Evolutionary conservation across 2,113 vertebrate species (phyloP).

Genomic region (Epinephelus moara): DNA sequence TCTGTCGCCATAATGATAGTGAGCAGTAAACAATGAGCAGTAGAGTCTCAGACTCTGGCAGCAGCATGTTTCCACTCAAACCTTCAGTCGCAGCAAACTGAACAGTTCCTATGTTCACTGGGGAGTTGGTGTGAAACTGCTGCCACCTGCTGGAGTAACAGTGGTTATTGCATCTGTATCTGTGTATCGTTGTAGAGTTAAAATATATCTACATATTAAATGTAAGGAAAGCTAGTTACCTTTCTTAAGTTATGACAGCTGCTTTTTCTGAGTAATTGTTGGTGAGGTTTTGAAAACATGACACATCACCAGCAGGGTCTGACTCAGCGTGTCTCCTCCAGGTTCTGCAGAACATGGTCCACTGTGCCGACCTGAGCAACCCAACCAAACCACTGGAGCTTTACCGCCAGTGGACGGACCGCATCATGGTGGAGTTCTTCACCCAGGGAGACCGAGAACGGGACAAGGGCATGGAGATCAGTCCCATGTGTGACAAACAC

Average conservation of each 20-base stretch:
- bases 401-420: slow-evolving; percentile 92
- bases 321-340: slow-evolving; percentile 46
- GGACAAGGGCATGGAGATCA: slow-evolving; percentile 93
- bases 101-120: neutral
- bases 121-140: slow-evolving; percentile 1
- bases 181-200: neutral
- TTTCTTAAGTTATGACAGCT: neutral
- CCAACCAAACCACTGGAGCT: slow-evolving; percentile 93
- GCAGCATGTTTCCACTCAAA: neutral
- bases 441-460: slow-evolving; percentile 91
- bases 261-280: neutral
- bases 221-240: neutral
- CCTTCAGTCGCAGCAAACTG: neutral
- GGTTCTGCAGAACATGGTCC: slow-evolving; percentile 96
- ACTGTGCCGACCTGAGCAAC: slow-evolving; percentile 95
- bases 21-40: slow-evolving; percentile 2
- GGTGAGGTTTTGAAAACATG: neutral
- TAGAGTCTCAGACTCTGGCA: neutral
- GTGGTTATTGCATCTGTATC: neutral
- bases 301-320: neutral
- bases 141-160: slow-evolving; percentile 39
- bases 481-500: slow-evolving; percentile 96
- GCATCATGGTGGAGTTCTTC: slow-evolving; percentile 94
- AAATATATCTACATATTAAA: neutral
- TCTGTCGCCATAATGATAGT: neutral